Base-by-base conservation (phyloP, 1,140 invertebrate genomes). In the Chironomus tepperi region DNA sequence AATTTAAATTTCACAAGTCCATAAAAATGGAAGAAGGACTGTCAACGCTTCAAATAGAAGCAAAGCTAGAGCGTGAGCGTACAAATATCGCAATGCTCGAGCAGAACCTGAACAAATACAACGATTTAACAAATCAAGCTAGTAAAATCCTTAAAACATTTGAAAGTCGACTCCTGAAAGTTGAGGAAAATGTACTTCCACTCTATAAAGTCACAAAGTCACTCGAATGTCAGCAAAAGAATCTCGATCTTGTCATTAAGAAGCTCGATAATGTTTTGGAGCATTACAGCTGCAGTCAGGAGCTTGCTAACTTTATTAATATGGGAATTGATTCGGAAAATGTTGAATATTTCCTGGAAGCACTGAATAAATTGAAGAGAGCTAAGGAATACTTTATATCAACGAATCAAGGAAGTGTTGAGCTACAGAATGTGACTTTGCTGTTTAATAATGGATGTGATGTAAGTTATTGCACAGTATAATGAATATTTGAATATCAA, bases 371-470 rank as follows among this genome's bases (percentile, higher is more conserved):
- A 79, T 83, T 98, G 57, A 89, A 93, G 73, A 90, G 91, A 77
- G 95, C 96, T 73, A 90, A 94, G 78, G 88, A 89, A 47, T 98
- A 97, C 82, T 98, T 99, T 83, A 89, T 95, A 79, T 92, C 93
- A 80, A 92, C 96, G 80, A 97, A 97, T 83, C 93, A 94, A 2
- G 92, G 94, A 79, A 96, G 94, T 81, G 92, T 96, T 42, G 96
- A 98, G 85, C 82, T 98, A 73, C 93, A 96, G 79, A 97, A 97
- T 85, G 91, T 98, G 73, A 91, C 94, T 79, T 86, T 87, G 78
- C 78, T 85, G 9, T 86, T 86, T 74, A 82, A 80, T 18, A 80
- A 81, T 74, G 85, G 86, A 21, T 81, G 85, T 73, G 85, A 86
- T 57, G 47, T 57, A 15, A 57, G 47, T 57, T 57, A 5, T 47